Base-by-base conservation (phyloP, 2,797 vertebrate species). In the Garrulus glandarius region DNA sequence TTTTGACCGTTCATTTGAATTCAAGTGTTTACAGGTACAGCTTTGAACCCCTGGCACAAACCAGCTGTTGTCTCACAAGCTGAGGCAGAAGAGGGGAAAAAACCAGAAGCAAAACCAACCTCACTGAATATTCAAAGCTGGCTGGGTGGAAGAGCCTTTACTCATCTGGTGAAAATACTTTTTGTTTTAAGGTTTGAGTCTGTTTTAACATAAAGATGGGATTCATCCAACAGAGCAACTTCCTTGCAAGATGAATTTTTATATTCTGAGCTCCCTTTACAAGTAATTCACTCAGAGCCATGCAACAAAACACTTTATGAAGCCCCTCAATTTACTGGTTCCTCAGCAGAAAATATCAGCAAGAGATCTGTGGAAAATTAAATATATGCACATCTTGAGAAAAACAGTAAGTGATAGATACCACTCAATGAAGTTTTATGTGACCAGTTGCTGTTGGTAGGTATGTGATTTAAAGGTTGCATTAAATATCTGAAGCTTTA, bases 391-490 rank as follows among this genome's bases (percentile, higher is more conserved):
- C 71, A 79, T 63, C 71, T 43, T 82, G 83, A 94, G 89, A 79
- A 94, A 94, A 92, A 47, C 41, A 85, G 84, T 91, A 90, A 94
- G 86, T 79, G 91, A 97, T 59, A 92, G 94, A 89, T 81, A 86
- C 36, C 15, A 32, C 83, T 94, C 93, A 86, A 41, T 94, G 83
- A 92, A 95, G 71, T 88, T 96, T 94, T 94, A 94, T 95, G 52
- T 47, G 56, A 89, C 83, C 89, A 68, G 47, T 79, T 95, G 81
- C 75, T 96, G 85, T 27, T 92, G 88, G 83, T 68, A 57, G 59
- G 63, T 67, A 16, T 4, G 36, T 92, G 93, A 96, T 96, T 96
- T 96, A 96, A 95, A 89, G 65, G 39, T 27, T 89, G 91, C 60
- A 82, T 92, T 93, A 95, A 88, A 71, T 37, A 93, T 10, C 72